Evolutionary conservation across 2,797 vertebrate species (phyloP).

Genomic region (Danio aesculapii): DNA sequence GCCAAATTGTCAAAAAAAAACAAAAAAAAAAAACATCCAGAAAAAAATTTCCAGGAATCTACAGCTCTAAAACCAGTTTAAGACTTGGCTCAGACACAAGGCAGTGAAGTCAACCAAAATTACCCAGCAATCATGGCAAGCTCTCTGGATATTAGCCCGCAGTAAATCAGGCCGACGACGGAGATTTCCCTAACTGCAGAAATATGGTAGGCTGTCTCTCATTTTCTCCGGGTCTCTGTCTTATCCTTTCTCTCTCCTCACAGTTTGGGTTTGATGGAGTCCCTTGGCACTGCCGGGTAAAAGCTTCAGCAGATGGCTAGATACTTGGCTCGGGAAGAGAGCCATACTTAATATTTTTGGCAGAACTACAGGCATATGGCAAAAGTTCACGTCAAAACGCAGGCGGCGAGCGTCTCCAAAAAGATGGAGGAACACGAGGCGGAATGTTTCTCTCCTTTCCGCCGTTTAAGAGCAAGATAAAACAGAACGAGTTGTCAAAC

Average conservation of each 20-base stretch:
- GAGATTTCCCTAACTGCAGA: slow-evolving; percentile 71
- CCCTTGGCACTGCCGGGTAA: slow-evolving; percentile 78
- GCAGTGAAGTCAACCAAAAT: slow-evolving; percentile 71
- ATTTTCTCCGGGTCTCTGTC: slow-evolving; percentile 33
- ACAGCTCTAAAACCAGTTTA: slow-evolving; percentile 44
- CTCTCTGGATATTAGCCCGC: slow-evolving; percentile 66
- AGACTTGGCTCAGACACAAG: slow-evolving; percentile 68
- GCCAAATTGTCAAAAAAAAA: slow-evolving; percentile 17
- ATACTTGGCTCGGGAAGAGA: slow-evolving; percentile 80
- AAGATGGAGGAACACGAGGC: slow-evolving; percentile 65
- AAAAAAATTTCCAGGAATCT: slow-evolving; percentile 48
- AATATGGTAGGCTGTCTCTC: slow-evolving; percentile 74
- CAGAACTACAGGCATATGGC: slow-evolving; percentile 79
- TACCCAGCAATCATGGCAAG: slow-evolving; percentile 70
- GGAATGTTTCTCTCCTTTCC: slow-evolving; percentile 35
- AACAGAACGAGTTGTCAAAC: slow-evolving; percentile 67
- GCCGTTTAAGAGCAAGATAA: slow-evolving; percentile 55
- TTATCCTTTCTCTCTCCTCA: slow-evolving; percentile 60
- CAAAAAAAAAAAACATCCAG: background rate
- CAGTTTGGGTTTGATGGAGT: slow-evolving; percentile 79
- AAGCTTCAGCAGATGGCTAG: slow-evolving; percentile 83
- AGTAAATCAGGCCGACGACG: slow-evolving; percentile 71
- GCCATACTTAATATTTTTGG: slow-evolving; percentile 79
- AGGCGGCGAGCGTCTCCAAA: slow-evolving; percentile 64
- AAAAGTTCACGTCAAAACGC: slow-evolving; percentile 80